Evolutionary conservation across 2,888 invertebrate genomes (phyloP), one percentile per base, ranked within the genome.

Genomic region (Psylliodes chrysocephalus): DNA sequence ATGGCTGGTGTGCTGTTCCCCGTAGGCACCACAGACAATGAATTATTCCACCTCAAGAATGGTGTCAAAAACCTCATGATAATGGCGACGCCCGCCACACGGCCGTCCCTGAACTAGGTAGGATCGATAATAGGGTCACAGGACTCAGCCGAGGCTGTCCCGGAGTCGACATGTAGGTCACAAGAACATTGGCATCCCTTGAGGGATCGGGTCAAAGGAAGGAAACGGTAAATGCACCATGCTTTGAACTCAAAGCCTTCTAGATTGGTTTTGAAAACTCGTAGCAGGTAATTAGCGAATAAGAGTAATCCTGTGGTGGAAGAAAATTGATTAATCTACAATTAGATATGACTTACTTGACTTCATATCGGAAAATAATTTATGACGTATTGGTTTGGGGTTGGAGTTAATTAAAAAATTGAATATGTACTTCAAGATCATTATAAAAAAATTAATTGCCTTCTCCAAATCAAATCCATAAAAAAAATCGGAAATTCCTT

Each of bases 51-150:
- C 46, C 19, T 46, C 19, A 7, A 17, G 18, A 54, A 10, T 25
- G 55, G 55, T 55, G 42, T 55, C 55, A 44, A 44, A 44, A 55
- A 18, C 18, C 44, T 55, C 33, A 28, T 28, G 7, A 25, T 15
- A 38, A 28, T 14, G 12, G 18, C 19, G 19, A 51, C 28, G 19
- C 35, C 49, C 54, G 30, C 18, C 51, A 19, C 18, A 14, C 49
- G 33, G 53, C 52, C 67, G 55, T 57, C 68, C 57, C 63, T 64
- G 66, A 56, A 63, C 47, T 53, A 38, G 63, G 54, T 46, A 22
- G 56, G 75, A 77, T 78, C 78, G 76, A 78, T 78, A 76, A 72
- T 62, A 72, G 75, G 78, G 78, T 78, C 78, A 77, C 76, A 76
- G 75, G 69, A 76, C 76, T 75, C 65, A 65, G 68, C 68, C 69